phyloP scores from a whole-genome alignment of 2,113 vertebrate genomes.

The Cichladusa arquata region DNA sequence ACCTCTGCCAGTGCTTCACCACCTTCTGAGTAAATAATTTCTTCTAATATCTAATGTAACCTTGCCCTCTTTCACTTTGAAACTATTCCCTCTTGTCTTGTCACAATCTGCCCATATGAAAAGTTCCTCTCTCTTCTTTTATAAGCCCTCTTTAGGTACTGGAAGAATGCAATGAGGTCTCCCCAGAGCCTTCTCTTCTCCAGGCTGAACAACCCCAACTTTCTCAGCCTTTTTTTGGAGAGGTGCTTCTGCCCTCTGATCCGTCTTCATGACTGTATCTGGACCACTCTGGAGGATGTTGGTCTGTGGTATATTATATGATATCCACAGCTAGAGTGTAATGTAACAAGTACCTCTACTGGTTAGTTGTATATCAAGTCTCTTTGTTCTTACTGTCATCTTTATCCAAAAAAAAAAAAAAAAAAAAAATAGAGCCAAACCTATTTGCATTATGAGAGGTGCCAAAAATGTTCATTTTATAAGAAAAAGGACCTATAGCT shows the following conservation, averaged over 20 bases:
- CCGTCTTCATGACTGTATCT: background rate
- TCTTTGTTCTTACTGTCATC: background rate
- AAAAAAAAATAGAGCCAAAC: background rate
- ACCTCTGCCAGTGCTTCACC: background rate
- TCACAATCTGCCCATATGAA: background rate
- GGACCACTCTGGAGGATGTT: background rate
- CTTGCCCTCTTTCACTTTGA: background rate
- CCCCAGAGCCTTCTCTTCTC: background rate
- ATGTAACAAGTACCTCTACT: background rate
- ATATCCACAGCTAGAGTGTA: background rate
- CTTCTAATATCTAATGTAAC: background rate
- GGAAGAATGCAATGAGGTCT: background rate
- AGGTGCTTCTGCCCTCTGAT: background rate
- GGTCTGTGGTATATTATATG: background rate
- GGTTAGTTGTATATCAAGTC: background rate
- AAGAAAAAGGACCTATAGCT: background rate
- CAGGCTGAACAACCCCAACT: background rate
- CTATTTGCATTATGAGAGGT: background rate
- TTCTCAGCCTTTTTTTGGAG: background rate
- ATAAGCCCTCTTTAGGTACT: background rate
- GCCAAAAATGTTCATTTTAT: background rate
- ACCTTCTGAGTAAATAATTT: background rate
- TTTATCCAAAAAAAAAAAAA: background rate
- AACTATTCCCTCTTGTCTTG: background rate
- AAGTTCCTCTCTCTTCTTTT: background rate